Percentiles rank a stretch among this genome's conserved stretches.
These are phyloP conservation scores for Schizopygopsis malacanthus DNA, from an alignment of 2,797 vertebrate species.

Conservation along the genomic window DNA sequence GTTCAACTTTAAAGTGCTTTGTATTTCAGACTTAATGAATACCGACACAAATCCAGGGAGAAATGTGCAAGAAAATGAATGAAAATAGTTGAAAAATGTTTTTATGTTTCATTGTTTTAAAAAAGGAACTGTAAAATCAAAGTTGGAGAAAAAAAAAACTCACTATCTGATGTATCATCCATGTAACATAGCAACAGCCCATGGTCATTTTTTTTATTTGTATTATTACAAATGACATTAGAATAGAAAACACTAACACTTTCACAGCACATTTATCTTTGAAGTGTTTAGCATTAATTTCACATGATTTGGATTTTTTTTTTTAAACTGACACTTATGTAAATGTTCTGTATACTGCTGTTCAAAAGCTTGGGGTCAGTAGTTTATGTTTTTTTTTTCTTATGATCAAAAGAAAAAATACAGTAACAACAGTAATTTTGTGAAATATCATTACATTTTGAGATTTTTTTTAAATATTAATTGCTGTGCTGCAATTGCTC, in stretches of 20 bases:
- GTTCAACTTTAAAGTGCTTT: neutral
- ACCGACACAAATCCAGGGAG: neutral
- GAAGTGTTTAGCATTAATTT: neutral
- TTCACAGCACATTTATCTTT: neutral
- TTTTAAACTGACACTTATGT: neutral
- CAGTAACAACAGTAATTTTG: neutral
- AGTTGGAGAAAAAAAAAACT: neutral
- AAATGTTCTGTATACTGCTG: neutral
- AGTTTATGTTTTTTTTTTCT: neutral
- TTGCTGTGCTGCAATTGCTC: neutral
- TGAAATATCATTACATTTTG: neutral
- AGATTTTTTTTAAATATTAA: neutral
- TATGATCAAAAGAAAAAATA: neutral
- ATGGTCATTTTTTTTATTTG: neutral
- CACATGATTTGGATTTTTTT: neutral
- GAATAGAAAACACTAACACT: neutral
- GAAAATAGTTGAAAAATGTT: neutral
- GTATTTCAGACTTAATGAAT: neutral
- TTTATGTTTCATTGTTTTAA: neutral
- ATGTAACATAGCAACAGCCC: neutral
- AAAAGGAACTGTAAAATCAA: neutral
- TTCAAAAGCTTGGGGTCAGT: neutral
- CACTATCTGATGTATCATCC: neutral
- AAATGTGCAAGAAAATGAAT: neutral
- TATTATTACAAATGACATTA: neutral